Evolutionary conservation across 2,888 invertebrate genomes (phyloP).

Genomic region (Octonoba sinensis): DNA sequence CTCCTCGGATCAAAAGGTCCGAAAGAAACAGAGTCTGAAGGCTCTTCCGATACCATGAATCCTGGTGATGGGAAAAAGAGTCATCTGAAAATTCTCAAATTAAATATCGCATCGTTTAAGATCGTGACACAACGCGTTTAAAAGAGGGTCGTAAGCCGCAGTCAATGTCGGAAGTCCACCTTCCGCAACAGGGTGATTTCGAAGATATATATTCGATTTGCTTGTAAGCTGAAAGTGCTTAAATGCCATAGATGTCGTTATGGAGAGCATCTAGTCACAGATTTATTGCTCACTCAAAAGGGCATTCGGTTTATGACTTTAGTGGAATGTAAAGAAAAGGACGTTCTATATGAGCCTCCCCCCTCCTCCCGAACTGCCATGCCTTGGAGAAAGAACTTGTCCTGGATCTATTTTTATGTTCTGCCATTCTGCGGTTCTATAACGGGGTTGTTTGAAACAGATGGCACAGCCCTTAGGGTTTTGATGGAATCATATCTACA

Average conservation of each 20-base stretch:
- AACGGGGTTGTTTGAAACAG: too few species aligned
- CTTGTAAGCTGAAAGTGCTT: constrained; percentile 30
- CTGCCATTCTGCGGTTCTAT: too few species aligned
- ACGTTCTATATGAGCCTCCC: background rate
- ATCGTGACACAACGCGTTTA: background rate
- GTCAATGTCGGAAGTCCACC: background rate
- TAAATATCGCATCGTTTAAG: background rate
- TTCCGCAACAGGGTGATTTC: background rate
- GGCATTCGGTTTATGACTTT: constrained; percentile 42
- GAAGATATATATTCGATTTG: constrained; percentile 7
- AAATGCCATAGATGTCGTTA: constrained; percentile 32
- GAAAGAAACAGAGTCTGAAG: too few species aligned
- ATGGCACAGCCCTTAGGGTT: too few species aligned
- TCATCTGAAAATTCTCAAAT: constrained; percentile 1
- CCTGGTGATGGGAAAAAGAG: too few species aligned
- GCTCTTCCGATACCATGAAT: too few species aligned
- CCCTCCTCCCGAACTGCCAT: too few species aligned
- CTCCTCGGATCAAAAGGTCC: too few species aligned
- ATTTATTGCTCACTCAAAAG: constrained; percentile 34
- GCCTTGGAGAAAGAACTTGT: too few species aligned
- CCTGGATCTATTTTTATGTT: too few species aligned
- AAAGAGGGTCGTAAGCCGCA: constrained; percentile 9
- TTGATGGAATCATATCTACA: too few species aligned
- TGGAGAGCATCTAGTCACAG: constrained; percentile 8
- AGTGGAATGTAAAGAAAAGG: constrained; percentile 17